Evolutionary conservation across 2,888 invertebrate genomes (phyloP).

Genomic region (Siphlonurus alternatus): DNA sequence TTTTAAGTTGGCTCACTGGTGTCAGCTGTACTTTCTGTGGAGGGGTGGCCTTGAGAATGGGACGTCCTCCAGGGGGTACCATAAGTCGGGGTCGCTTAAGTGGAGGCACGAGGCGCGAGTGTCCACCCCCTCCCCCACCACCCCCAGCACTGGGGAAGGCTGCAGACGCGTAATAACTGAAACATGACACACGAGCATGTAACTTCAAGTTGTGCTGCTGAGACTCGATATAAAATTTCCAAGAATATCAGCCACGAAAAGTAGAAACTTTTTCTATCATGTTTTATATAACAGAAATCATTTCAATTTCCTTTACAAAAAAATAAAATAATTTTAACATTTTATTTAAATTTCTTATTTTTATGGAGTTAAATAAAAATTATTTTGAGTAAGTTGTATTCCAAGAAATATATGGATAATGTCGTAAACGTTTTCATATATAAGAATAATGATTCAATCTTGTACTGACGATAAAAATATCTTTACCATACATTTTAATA

Average conservation of each 20-base stretch:
- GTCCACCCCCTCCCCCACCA: slow-evolving; percentile 21
- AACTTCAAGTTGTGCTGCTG: too few species aligned
- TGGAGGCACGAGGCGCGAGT: slow-evolving; percentile 36
- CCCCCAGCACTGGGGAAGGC: slow-evolving; percentile 28
- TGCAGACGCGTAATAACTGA: slow-evolving; percentile 44
- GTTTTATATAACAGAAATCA: too few species aligned
- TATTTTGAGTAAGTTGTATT: too few species aligned
- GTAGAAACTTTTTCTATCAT: neutral
- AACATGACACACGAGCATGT: slow-evolving; percentile 21
- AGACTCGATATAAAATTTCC: too few species aligned
- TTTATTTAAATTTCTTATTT: too few species aligned
- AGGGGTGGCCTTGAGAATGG: slow-evolving; percentile 21
- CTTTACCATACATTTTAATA: too few species aligned
- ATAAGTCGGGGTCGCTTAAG: slow-evolving; percentile 9
- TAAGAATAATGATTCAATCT: too few species aligned
- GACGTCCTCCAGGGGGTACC: slow-evolving; percentile 12
- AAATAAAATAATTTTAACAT: neutral
- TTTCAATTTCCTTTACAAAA: neutral
- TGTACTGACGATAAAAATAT: too few species aligned
- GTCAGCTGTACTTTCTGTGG: slow-evolving; percentile 25
- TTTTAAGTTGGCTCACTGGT: slow-evolving; percentile 41
- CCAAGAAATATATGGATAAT: too few species aligned
- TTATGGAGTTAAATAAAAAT: too few species aligned
- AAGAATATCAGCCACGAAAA: neutral
- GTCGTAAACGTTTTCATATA: too few species aligned